Conservation (phyloP, 2,797 vertebrate genomes). For the Lindbergichthys nudifrons region DNA sequence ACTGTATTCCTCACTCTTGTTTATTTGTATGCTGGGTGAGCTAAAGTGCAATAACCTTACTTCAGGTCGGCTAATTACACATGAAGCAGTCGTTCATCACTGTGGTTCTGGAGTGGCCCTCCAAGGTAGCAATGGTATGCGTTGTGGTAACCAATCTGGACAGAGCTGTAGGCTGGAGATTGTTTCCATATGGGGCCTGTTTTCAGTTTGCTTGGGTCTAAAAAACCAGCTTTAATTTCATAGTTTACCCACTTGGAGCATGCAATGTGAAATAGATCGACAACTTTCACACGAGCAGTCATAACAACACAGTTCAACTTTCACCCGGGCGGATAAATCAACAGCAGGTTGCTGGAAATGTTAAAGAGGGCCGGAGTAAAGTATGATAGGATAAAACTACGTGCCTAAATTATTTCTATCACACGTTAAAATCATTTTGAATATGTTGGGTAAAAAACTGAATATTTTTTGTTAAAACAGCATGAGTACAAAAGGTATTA, state of each 20-base stretch:
- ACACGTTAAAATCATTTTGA: background rate
- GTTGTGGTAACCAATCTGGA: conserved; percentile 76
- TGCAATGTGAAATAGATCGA: conserved; percentile 47
- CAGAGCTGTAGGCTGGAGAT: conserved; percentile 73
- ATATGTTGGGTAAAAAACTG: background rate
- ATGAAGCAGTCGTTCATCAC: conserved; percentile 77
- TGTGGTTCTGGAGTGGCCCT: conserved; percentile 60
- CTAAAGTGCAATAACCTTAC: conserved; percentile 57
- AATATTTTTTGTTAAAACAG: background rate
- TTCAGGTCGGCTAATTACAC: conserved; percentile 65
- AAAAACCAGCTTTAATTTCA: conserved; percentile 58
- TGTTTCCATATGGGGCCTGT: conserved; percentile 82
- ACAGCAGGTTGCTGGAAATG: conserved; percentile 13
- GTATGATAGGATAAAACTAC: conserved; percentile 10
- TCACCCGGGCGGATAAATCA: conserved; percentile 60
- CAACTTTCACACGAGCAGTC: conserved; percentile 58
- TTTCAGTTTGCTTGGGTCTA: conserved; percentile 53
- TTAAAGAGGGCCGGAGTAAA: background rate
- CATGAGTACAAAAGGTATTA: background rate
- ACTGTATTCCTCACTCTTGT: conserved; percentile 64
- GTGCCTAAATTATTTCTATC: background rate
- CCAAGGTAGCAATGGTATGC: conserved; percentile 73
- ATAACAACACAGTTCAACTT: conserved; percentile 62
- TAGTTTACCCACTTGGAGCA: conserved; percentile 43
- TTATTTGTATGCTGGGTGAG: conserved; percentile 77